Evolutionary conservation across 23 tunicate genomes (phyloP), one percentile per base, ranked within the genome.

Genomic region (Botrylloides violaceus): DNA sequence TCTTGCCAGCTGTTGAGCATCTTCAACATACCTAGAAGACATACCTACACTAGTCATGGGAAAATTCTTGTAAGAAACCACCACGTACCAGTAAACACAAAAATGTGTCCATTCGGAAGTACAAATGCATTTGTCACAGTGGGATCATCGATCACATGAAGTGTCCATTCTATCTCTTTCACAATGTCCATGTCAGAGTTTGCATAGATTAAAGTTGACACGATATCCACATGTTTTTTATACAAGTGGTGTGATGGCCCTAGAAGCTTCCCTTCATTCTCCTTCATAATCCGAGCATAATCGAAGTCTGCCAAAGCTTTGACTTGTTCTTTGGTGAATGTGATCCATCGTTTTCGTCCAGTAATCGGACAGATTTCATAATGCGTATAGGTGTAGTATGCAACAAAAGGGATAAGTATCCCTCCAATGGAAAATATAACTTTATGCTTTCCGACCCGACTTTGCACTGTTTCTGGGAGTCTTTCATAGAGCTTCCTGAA

Each of bases 51-150:
- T 15, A 43, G 53, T 43, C 53, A 43, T 15, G 15, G n/a, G n/a
- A n/a, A n/a, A n/a, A n/a, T n/a, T n/a, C n/a, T n/a, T n/a, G n/a
- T n/a, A n/a, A n/a, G n/a, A n/a, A n/a, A n/a, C n/a, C n/a, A n/a
- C n/a, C n/a, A 25, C 81, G 66, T 78, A n/a, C 97, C 97, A 59
- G 97, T 83, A 66, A 83, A 90, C 49, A 90, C 60, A 36, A 66
- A 90, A 6, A 90, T 80, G 30, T 90, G 73, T n/a, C 97, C 97
- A 55, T 79, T 90, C 6, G 97, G 97, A 21, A 90, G 49, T 33
- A 90, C 97, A 78, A 90, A 90, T 2, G 97, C 97, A 79, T 83
- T 83, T 23, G 57, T 3, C 19, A 79, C 37, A 22, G 65, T 75
- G 31, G 66, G 57, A 59, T 90, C 85, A 62, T 78, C 68, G 9